Evolutionary conservation across 2,797 vertebrate species (phyloP).

Genomic region (Carcharodon carcharias): DNA sequence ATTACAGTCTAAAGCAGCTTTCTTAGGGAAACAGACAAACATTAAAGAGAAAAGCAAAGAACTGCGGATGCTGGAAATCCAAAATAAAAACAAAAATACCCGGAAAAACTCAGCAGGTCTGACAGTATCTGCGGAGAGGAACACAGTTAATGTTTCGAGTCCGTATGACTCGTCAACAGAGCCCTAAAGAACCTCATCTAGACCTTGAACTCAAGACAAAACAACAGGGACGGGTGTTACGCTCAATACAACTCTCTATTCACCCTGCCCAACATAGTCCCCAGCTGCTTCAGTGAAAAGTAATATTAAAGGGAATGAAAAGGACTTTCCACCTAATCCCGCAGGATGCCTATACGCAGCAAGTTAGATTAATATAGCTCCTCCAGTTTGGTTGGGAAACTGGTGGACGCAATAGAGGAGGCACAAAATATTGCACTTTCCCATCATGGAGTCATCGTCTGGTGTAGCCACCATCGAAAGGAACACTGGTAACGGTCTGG

Average conservation of each 20-base stretch:
- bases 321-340: background rate
- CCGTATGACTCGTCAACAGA: too few species aligned
- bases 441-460: background rate
- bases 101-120: too few species aligned
- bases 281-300: background rate
- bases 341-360: background rate
- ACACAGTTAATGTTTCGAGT: too few species aligned
- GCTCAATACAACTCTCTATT: background rate
- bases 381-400: background rate
- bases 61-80: too few species aligned
- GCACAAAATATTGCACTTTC: background rate
- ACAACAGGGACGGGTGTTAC: background rate
- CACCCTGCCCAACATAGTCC: background rate
- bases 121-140: too few species aligned
- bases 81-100: too few species aligned
- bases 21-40: too few species aligned
- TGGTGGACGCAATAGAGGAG: background rate
- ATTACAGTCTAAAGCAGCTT: too few species aligned
- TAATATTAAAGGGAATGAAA: background rate
- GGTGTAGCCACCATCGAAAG: background rate
- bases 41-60: too few species aligned
- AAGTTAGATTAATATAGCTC: background rate
- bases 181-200: too few species aligned
- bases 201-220: too few species aligned
- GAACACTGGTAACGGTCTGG: background rate